A percentile compares a stretch with the other conserved stretches of the same genome.
phyloP scores from a whole-genome alignment of 2,113 vertebrate species.

The Entelurus aequoreus region DNA sequence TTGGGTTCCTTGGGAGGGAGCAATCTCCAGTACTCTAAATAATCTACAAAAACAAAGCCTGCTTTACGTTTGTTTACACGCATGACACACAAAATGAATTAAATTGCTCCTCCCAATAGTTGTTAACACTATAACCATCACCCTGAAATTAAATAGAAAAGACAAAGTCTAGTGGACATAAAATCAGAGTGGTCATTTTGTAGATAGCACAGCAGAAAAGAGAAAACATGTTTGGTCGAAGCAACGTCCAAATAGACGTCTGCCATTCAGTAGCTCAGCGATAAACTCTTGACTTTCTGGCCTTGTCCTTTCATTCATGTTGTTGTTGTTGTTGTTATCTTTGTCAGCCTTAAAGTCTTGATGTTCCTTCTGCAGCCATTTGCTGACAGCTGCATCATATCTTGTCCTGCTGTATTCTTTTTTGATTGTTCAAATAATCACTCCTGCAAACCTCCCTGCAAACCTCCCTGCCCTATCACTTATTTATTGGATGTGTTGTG shows the following conservation, averaged over 20 bases:
- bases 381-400: constrained; percentile 49
- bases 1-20: too few relatives aligned
- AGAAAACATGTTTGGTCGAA: too few relatives aligned
- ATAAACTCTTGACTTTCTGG: constrained; percentile 34
- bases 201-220: too few relatives aligned
- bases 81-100: too few relatives aligned
- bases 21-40: too few relatives aligned
- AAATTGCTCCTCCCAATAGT: too few relatives aligned
- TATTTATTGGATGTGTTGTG: constrained; percentile 68
- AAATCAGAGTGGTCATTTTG: too few relatives aligned
- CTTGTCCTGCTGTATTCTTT: constrained; percentile 41
- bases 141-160: too few relatives aligned
- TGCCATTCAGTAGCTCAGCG: constrained; percentile 18
- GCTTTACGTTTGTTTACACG: too few relatives aligned
- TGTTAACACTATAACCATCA: too few relatives aligned
- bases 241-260: constrained; percentile 18
- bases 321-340: constrained; percentile 49
- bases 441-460: constrained; percentile 48
- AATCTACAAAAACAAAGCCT: too few relatives aligned
- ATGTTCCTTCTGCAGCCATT: constrained; percentile 53
- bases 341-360: constrained; percentile 43
- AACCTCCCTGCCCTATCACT: constrained; percentile 64
- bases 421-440: constrained; percentile 63
- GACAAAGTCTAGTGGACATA: too few relatives aligned
- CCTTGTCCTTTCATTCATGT: constrained; percentile 34